phyloP scores from a whole-genome alignment of 2,113 vertebrate genomes.

The Campylorhamphus procurvoides region DNA sequence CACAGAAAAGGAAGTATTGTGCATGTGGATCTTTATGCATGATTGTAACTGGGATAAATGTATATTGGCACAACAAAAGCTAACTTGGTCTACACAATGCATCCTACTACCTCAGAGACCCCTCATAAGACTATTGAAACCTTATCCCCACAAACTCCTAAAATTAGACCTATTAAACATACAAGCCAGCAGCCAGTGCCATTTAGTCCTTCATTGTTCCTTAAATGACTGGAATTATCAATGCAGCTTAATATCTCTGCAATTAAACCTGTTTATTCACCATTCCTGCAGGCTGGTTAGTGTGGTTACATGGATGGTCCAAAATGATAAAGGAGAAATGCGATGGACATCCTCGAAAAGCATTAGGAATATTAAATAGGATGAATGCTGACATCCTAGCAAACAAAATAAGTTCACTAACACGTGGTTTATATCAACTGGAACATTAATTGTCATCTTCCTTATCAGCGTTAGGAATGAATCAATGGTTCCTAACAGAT shows the following conservation, averaged over 20 bases:
- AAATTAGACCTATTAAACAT: neutral
- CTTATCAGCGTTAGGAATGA: neutral
- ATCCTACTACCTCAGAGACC: neutral
- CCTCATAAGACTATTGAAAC: neutral
- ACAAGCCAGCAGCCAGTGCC: neutral
- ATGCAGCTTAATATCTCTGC: neutral
- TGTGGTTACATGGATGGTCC: neutral
- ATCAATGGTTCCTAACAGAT: neutral
- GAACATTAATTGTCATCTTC: neutral
- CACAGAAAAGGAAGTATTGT: neutral
- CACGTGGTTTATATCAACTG: neutral
- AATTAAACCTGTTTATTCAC: too few species aligned
- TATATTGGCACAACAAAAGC: neutral
- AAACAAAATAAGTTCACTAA: neutral
- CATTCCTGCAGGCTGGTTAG: neutral
- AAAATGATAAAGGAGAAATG: neutral
- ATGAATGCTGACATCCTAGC: neutral
- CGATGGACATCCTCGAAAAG: neutral
- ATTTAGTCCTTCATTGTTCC: neutral
- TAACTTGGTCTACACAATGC: rapidly evolving
- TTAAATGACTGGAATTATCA: neutral
- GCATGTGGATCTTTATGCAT: neutral
- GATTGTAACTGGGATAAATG: neutral
- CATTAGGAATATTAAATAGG: neutral
- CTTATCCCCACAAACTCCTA: neutral